phyloP scores from a whole-genome alignment of 2,888 invertebrate genomes.

The Acrocera orbiculus region DNA sequence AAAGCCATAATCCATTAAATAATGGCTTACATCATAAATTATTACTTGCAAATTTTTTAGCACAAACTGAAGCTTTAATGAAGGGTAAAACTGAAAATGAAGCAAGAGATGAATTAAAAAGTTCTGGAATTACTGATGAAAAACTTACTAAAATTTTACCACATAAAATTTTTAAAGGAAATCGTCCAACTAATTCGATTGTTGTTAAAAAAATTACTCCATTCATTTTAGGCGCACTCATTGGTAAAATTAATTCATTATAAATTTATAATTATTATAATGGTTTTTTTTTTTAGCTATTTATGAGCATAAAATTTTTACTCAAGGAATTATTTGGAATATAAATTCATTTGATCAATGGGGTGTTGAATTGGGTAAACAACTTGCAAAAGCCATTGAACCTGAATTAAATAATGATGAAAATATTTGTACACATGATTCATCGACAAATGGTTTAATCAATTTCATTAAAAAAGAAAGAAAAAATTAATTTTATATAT shows the following conservation, averaged over 20 bases:
- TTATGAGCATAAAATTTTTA: slow-evolving; percentile 98
- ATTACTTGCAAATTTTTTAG: slow-evolving; percentile 88
- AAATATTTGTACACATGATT: slow-evolving; percentile 57
- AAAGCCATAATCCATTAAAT: slow-evolving; percentile 73
- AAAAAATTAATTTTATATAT: background rate
- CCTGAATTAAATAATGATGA: slow-evolving; percentile 62
- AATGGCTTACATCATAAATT: slow-evolving; percentile 83
- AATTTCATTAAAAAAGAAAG: slow-evolving; percentile 59
- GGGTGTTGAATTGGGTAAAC: slow-evolving; percentile 98
- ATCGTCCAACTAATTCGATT: slow-evolving; percentile 94
- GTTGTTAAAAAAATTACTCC: slow-evolving; percentile 82
- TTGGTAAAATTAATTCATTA: slow-evolving; percentile 42
- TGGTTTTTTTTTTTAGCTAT: slow-evolving; percentile 41
- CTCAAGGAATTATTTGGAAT: slow-evolving; percentile 97
- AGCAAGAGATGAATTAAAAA: slow-evolving; percentile 59
- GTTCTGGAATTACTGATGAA: slow-evolving; percentile 55
- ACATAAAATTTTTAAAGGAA: slow-evolving; percentile 94
- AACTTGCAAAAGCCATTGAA: slow-evolving; percentile 95
- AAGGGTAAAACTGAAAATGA: slow-evolving; percentile 42
- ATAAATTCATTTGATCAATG: slow-evolving; percentile 99
- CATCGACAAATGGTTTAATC: slow-evolving; percentile 93
- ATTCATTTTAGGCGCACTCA: slow-evolving; percentile 79
- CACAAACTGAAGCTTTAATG: slow-evolving; percentile 98
- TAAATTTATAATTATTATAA: background rate
- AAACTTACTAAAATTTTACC: slow-evolving; percentile 67